Evolutionary conservation across 2,113 vertebrate genomes (phyloP).

Genomic region (Limnothrissa miodon): DNA sequence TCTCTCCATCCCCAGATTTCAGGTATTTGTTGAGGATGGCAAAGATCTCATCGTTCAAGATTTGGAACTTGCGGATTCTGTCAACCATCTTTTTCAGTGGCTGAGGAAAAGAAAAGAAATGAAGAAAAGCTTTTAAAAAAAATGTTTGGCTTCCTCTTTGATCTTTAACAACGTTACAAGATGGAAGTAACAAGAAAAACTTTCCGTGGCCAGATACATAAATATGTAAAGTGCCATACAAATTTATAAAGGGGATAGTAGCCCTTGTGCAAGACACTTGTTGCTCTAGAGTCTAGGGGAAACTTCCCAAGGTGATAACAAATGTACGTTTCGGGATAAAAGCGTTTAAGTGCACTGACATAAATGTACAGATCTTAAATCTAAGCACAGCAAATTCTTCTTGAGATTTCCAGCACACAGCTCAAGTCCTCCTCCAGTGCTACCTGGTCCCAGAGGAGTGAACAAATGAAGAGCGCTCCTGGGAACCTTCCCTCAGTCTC

Average conservation of each 20-base stretch:
- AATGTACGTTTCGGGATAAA: too few species aligned
- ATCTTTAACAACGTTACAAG: neutral
- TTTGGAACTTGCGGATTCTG: conserved; percentile 94
- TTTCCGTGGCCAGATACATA: neutral
- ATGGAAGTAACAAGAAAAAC: neutral
- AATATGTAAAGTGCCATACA: neutral
- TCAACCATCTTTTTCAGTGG: conserved; percentile 99
- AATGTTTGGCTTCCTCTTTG: neutral
- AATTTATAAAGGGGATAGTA: neutral
- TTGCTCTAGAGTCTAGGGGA: too few species aligned
- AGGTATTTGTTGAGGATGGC: conserved; percentile 93
- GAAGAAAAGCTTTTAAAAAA: neutral
- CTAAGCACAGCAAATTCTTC: too few species aligned
- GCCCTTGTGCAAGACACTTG: too few species aligned
- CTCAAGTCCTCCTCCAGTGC: neutral
- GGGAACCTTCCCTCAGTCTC: neutral
- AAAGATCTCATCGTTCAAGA: conserved; percentile 94
- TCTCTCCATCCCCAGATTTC: conserved; percentile 92
- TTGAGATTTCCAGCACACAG: neutral
- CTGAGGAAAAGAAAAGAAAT: conserved; percentile 58
- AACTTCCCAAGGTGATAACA: too few species aligned
- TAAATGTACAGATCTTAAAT: neutral
- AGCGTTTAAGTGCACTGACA: too few species aligned
- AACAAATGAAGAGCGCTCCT: too few species aligned
- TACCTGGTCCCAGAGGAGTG: neutral